A percentile compares a stretch with the other conserved stretches of the same genome.
Conservation (phyloP, 2,797 vertebrate species). For the Lophius americanus region DNA sequence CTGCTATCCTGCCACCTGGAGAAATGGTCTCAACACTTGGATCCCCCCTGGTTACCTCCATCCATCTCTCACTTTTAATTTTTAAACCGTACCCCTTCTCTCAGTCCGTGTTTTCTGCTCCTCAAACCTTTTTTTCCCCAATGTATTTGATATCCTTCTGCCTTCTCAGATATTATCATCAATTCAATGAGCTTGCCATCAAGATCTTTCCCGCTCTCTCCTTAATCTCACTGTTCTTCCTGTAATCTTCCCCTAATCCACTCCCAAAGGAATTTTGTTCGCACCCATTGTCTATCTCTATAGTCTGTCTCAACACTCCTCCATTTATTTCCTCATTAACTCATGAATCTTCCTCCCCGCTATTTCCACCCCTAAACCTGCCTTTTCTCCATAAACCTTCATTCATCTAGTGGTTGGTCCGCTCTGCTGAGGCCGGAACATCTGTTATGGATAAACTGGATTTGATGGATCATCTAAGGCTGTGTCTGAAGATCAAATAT, state of each 20-base stretch:
- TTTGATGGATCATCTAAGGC: too few species aligned
- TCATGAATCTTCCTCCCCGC: not conserved
- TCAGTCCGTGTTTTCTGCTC: not conserved
- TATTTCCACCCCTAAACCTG: conserved; percentile 9
- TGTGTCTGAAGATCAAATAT: too few species aligned
- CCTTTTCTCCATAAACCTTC: conserved; percentile 31
- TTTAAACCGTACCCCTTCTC: too few species aligned
- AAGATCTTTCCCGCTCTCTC: not conserved
- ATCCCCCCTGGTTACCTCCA: too few species aligned
- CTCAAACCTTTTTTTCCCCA: not conserved
- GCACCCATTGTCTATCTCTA: not conserved
- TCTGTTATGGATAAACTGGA: not conserved
- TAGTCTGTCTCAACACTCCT: conserved; percentile 2
- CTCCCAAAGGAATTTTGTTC: conserved; percentile 23
- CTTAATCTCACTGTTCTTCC: not conserved
- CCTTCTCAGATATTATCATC: not conserved
- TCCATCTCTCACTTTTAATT: too few species aligned
- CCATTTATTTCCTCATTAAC: conserved; percentile 24
- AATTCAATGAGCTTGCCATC: not conserved
- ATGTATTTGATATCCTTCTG: not conserved
- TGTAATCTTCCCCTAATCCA: conserved; percentile 6
- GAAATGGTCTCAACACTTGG: too few species aligned
- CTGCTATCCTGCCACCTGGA: too few species aligned
- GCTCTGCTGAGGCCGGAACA: conserved; percentile 6
- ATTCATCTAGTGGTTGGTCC: not conserved